Evolutionary conservation across 2,888 invertebrate genomes (phyloP).

Genomic region (Cremastinae sp.): DNA sequence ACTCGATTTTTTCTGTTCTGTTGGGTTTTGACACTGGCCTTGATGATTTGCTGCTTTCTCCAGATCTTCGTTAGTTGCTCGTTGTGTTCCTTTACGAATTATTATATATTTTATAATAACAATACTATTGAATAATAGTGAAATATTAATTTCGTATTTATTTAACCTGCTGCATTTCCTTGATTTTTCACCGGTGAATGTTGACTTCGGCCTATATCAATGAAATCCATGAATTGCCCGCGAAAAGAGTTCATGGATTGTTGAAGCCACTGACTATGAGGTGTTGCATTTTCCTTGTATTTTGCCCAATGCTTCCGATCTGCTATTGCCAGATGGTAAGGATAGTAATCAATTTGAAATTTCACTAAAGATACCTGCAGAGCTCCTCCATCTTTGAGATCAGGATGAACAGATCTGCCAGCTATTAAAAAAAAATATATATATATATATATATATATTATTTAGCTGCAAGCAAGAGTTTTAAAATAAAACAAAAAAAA

Average conservation of each 20-base stretch:
- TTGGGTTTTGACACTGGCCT: constrained; percentile 65
- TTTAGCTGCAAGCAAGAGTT: background rate
- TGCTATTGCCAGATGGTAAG: constrained; percentile 95
- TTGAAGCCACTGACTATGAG: constrained; percentile 93
- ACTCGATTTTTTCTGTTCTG: constrained; percentile 72
- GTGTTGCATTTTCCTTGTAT: constrained; percentile 88
- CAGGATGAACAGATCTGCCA: constrained; percentile 92
- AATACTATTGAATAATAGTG: background rate
- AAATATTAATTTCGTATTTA: too few species aligned
- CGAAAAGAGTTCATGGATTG: constrained; percentile 91
- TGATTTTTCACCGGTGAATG: constrained; percentile 81
- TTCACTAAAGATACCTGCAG: constrained; percentile 94
- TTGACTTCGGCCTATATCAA: constrained; percentile 84
- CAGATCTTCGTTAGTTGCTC: constrained; percentile 68
- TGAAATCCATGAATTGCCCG: constrained; percentile 87
- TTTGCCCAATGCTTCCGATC: constrained; percentile 95
- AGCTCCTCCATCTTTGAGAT: constrained; percentile 94
- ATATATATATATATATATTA: too few species aligned
- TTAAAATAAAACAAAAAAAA: constrained; percentile 15
- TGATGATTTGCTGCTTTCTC: constrained; percentile 70
- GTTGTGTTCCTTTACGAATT: constrained; percentile 60
- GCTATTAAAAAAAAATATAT: constrained; percentile 80
- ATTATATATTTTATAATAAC: constrained; percentile 5
- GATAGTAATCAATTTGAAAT: constrained; percentile 96
- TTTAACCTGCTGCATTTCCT: constrained; percentile 63